phyloP scores from a whole-genome alignment of 2,797 vertebrate species.

The Acrossocheilus wenchowensis region DNA sequence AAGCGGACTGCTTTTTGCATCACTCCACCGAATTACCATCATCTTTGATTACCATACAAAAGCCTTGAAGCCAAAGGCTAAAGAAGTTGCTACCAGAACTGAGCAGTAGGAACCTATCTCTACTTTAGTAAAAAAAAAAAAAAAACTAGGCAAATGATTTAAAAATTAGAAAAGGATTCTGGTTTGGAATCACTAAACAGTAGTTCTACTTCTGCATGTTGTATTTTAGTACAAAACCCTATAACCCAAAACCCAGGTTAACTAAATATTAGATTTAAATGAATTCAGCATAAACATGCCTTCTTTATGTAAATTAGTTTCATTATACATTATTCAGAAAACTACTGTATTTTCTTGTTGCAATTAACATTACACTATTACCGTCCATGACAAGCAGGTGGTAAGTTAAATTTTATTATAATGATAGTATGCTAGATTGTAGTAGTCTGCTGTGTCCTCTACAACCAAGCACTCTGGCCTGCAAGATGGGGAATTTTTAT shows the following conservation, averaged over 20 bases:
- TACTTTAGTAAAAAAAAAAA: not conserved
- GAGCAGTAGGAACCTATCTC: not conserved
- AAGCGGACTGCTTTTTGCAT: slow-evolving; percentile 39
- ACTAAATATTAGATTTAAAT: not conserved
- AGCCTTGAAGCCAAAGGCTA: slow-evolving; percentile 8
- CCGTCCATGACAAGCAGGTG: not conserved
- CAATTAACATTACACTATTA: not conserved
- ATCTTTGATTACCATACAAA: slow-evolving; percentile 40
- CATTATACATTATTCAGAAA: not conserved
- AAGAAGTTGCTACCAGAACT: slow-evolving; percentile 4
- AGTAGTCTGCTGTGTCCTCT: not conserved
- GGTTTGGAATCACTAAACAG: not conserved
- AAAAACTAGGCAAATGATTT: not conserved
- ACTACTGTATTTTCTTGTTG: not conserved
- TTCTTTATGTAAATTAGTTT: not conserved
- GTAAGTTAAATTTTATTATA: not conserved
- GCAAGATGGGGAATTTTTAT: not conserved
- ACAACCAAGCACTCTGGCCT: not conserved
- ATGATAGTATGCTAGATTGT: not conserved
- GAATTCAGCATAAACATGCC: not conserved
- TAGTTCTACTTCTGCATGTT: too few relatives aligned
- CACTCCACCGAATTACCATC: slow-evolving; percentile 43
- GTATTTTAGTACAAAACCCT: not conserved
- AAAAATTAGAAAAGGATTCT: not conserved
- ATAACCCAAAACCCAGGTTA: not conserved